Percentiles rank a stretch among this genome's conserved stretches.
Evolutionary conservation across 2,797 vertebrate species (phyloP).

Genomic region (Eutrigla gurnardus): DNA sequence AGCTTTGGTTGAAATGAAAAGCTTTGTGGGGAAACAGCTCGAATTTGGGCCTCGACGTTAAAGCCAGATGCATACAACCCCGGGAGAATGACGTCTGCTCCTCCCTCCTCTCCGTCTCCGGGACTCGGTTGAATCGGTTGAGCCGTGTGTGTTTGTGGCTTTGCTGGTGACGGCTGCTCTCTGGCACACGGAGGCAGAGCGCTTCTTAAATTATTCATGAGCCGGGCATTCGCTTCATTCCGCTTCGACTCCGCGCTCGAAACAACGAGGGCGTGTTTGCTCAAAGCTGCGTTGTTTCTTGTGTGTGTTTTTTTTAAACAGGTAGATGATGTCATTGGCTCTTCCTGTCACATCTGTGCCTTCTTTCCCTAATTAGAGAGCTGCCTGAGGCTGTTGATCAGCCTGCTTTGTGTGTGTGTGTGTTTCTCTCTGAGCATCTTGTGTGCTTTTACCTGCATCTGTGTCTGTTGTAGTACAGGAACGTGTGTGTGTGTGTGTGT

Average conservation of each 20-base stretch:
- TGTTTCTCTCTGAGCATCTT: background rate
- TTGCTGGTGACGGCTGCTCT: conserved; percentile 11
- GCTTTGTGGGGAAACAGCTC: background rate
- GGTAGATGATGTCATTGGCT: conserved; percentile 49
- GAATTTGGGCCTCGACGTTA: background rate
- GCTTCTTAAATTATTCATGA: conserved; percentile 50
- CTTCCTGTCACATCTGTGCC: conserved; percentile 43
- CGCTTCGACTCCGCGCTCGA: conserved; percentile 3
- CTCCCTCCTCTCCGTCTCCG: conserved; percentile 11
- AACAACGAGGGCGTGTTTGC: background rate
- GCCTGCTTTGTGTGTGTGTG: conserved; percentile 12
- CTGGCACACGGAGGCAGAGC: conserved; percentile 25
- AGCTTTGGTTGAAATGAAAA: conserved; percentile 3
- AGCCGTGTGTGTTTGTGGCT: conserved; percentile 24
- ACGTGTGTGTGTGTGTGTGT: conserved; percentile 37
- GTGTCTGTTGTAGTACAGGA: conserved; percentile 43
- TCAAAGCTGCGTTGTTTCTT: conserved; percentile 5
- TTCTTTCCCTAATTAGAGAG: conserved; percentile 58
- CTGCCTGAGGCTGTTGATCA: conserved; percentile 53
- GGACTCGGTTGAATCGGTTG: conserved; percentile 2
- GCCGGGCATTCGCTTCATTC: conserved; percentile 37
- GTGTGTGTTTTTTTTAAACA: background rate
- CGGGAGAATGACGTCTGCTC: background rate
- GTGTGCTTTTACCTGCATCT: conserved; percentile 18
- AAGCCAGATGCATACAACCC: background rate